Base-by-base conservation (phyloP, 2,888 invertebrate species). In the Heliconius erato region DNA sequence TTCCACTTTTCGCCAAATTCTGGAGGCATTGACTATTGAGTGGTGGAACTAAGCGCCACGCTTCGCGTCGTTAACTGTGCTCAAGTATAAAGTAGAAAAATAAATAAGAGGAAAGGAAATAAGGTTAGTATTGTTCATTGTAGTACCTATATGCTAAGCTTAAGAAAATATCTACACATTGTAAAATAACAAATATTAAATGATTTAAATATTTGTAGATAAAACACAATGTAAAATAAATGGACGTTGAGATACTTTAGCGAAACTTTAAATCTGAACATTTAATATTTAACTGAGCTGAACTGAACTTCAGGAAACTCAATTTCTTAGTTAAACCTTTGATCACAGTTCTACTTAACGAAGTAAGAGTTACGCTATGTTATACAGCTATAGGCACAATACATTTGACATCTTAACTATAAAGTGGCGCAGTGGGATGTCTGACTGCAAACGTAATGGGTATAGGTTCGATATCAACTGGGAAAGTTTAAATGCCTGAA, bases 281-380 rank as follows among this genome's bases (percentile, higher is more conserved):
- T 35, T 72, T 72, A 44, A 44, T 72, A 44, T 14, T 40, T 40
- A 40, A 72, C 16, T 44, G 26, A 19, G 4, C 16, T 76, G 4
- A 76, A 76, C 3, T 76, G 5, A 63, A 63, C 16, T 76, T 19
- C 63, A 35, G 63, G 59, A 63, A 76, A 63, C n/a, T 76, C 26
- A 63, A 63, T 76, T 35, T 35, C 14, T 59, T 35, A 63, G 35
- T 40, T 28, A 12, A 63, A 63, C 63, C 76, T 76, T 76, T 76
- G 76, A 35, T 76, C 63, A 63, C n/a, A 63, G 63, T 76, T 35
- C 35, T 35, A 63, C 76, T 76, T 63, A 76, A 76, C 63, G 76
- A 40, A n/a, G 74, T 54, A 71, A 71, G 19, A 74, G 32, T 74
- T 35, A 35, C 59, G 3, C 23, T 59, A 35, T 59, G 6, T 6